Base-by-base conservation (phyloP, 2,797 vertebrate species). In the Percopsis omiscomaycus region DNA sequence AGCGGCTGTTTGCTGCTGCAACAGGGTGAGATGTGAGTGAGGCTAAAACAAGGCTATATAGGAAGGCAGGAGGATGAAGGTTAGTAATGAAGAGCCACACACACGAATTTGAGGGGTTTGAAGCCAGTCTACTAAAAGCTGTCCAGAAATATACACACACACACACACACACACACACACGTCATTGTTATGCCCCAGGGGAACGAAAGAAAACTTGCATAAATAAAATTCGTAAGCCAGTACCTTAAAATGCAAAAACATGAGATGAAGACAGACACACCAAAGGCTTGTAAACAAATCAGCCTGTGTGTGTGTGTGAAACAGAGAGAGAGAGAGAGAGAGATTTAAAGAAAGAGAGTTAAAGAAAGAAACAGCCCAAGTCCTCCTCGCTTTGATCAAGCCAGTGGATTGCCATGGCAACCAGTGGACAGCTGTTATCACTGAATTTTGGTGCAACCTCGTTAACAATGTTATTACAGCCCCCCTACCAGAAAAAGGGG, bases 51-150 rank as follows among this genome's bases (percentile, higher is more conserved):
- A 47, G 47, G 15, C 62, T 69, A 30, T 10, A 28, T 30, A 83
- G 69, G 66, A 73, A 45, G 11, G 65, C 59, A 52, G 27, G 61
- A 55, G 0, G 53, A 32, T 57, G 14, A 61, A 63, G 78, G 77
- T 74, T 50, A 49, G 77, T 83, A 81, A 87, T 74, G 79, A 84
- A 74, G 77, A 71, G 66, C 68, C 37, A 14, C 50, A 45, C 62
- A 56, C 61, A 62, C 50, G 49, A 73, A 61, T 70, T 71, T 74
- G 53, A 27, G 62, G 55, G 15, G 62, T 45, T 69, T 64, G 59
- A 68, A 77, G 68, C 73, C 82, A 69, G 76, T 59, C 1, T 37
- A 37, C 45, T 69, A 78, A 76, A 64, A 83, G 82, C 84, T 68
- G 59, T 68, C 64, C 74, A 14, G 5, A 62, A 66, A 73, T 16